phyloP scores from a whole-genome alignment of 2,113 vertebrate species.

The Rhinichthys klamathensis region DNA sequence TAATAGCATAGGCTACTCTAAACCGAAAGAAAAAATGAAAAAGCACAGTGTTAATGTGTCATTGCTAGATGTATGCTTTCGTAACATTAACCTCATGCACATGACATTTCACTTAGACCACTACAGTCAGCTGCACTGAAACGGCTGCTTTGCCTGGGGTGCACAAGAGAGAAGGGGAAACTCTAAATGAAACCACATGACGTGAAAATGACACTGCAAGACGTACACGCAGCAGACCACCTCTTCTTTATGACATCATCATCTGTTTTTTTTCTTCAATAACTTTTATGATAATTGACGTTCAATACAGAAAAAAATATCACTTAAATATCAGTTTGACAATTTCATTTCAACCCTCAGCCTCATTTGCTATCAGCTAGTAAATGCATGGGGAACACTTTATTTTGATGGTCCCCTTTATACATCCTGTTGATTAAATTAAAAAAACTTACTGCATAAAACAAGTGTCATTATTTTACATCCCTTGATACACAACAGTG shows the following conservation, averaged over 20 bases:
- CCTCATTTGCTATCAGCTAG: background rate
- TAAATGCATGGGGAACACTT: background rate
- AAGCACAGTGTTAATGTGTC: background rate
- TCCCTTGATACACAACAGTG: background rate
- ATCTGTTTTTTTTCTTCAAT: background rate
- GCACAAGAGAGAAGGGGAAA: background rate
- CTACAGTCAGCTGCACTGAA: background rate
- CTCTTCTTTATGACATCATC: background rate
- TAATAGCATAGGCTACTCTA: background rate
- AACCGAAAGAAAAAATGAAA: background rate
- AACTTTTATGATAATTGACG: too few species aligned
- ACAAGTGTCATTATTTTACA: too few species aligned
- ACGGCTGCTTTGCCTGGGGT: background rate
- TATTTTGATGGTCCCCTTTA: too few species aligned
- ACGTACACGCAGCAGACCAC: background rate
- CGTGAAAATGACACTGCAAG: background rate
- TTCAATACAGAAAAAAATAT: background rate
- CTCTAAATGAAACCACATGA: background rate
- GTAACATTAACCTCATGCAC: background rate
- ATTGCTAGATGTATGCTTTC: background rate
- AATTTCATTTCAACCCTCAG: background rate
- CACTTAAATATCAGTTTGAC: background rate
- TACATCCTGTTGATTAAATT: background rate
- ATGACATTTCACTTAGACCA: constrained; percentile 14
- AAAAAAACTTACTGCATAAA: background rate